Base-by-base conservation (phyloP, 2,113 vertebrate species). In the Hemiscyllium ocellatum region DNA sequence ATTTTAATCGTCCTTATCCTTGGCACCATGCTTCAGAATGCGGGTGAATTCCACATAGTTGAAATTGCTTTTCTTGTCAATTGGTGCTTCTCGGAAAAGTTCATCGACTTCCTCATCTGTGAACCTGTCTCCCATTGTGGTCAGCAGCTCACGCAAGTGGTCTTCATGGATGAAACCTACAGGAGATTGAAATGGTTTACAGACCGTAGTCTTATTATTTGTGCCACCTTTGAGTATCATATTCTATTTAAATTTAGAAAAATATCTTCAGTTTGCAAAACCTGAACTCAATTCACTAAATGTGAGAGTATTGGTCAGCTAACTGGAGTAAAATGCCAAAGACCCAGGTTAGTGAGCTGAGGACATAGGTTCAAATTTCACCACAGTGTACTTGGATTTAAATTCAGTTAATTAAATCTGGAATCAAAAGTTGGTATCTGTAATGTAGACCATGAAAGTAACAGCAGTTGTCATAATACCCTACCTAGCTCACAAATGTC, bases 1-100 rank as follows among this genome's bases (percentile, higher is more conserved):
- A 10, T 26, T 72, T 95, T 96, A 91, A 94, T 96, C 96, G 50
- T 95, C 95, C 80, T 98, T 98, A 96, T 98, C 98, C 96, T 98
- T 99, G 97, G 99, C 99, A 0, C 99, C 99, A 0, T 99, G 99
- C 96, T 99, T 99, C 96, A 99, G 98, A 97, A 99, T 99, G 97
- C 99, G 99, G 70, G 99, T 99, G 98, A 99, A 99, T 97, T 99
- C 99, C 69, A 98, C 98, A 0, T 99, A 99, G 97, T 99, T 99
- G 97, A 99, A 99, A 97, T 99, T 99, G 97, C 99, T 99, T 97
- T 99, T 99, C 97, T 99, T 99, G 97, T 99, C 99, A 0, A 99
- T 99, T 96, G 99, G 99, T 0, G 99, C 99, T 97, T 99, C 99
- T 0, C 99, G 98, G 97, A 99, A 99, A 97, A 99, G 98, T 98